Evolutionary conservation across 2,797 vertebrate genomes (phyloP).

Genomic region (Cichlasoma orientale): DNA sequence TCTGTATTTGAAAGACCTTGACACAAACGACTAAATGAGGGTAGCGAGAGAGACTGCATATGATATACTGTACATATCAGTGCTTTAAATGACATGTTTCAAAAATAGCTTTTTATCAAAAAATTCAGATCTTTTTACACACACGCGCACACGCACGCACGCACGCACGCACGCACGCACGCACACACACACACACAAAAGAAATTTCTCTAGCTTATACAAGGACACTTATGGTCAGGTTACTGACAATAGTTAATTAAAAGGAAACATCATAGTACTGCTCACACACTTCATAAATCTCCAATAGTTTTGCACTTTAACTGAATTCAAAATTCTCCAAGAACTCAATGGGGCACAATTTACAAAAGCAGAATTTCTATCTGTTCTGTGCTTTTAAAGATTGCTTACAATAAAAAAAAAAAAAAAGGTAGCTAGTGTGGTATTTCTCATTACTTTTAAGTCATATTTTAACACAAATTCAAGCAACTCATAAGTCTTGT

Average conservation of each 20-base stretch:
- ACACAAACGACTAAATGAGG: slow-evolving; percentile 70
- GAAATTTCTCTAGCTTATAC: slow-evolving; percentile 71
- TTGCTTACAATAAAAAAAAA: slow-evolving; percentile 5
- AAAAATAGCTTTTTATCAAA: slow-evolving; percentile 83
- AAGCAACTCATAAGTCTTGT: slow-evolving; percentile 16
- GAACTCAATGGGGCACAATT: slow-evolving; percentile 13
- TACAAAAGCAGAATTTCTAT: slow-evolving; percentile 37
- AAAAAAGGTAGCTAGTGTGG: background rate
- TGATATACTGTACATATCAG: slow-evolving; percentile 76
- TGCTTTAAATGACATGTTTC: slow-evolving; percentile 78
- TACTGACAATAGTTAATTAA: slow-evolving; percentile 63
- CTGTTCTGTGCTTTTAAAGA: slow-evolving; percentile 68
- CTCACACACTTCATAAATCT: slow-evolving; percentile 25
- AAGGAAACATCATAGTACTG: slow-evolving; percentile 27
- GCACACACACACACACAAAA: slow-evolving; percentile 61
- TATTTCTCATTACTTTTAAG: slow-evolving; percentile 5
- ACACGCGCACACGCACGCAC: slow-evolving; percentile 35
- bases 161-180: background rate
- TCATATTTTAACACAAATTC: slow-evolving; percentile 11
- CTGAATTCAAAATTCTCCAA: slow-evolving; percentile 29
- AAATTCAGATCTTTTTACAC: slow-evolving; percentile 72
- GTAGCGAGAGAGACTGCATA: slow-evolving; percentile 71
- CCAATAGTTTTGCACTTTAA: slow-evolving; percentile 23
- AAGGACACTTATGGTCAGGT: slow-evolving; percentile 83
- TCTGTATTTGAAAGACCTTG: slow-evolving; percentile 54